These are phyloP conservation scores for Megalops cyprinoides DNA, from an alignment of 2,797 vertebrate species.

Conservation along the genomic window DNA sequence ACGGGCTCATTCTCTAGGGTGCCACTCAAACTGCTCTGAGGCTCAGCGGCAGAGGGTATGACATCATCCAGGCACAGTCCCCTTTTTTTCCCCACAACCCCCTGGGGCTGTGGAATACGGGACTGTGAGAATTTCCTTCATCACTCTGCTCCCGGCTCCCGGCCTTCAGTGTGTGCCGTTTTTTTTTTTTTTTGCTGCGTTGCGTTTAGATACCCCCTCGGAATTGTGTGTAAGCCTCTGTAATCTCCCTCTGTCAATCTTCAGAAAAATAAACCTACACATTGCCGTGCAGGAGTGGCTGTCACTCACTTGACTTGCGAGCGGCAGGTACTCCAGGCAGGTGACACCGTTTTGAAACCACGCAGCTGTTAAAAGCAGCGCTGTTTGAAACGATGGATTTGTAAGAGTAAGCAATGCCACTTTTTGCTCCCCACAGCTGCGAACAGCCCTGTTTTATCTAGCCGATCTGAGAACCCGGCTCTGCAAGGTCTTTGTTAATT, in stretches of 20 bases:
- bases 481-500: neutral
- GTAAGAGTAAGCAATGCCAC: neutral
- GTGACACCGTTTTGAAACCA: neutral
- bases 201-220: neutral
- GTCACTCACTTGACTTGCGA: neutral
- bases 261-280: neutral
- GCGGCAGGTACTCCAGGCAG: neutral
- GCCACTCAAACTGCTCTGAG: neutral
- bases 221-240: neutral
- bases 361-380: neutral
- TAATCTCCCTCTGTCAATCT: slow-evolving; percentile 10
- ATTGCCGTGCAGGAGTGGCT: neutral
- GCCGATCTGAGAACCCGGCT: neutral
- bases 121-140: slow-evolving; percentile 34
- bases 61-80: slow-evolving; percentile 37
- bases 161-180: neutral
- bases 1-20: slow-evolving; percentile 41
- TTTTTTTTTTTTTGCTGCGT: neutral
- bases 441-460: neutral
- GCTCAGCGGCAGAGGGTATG: slow-evolving; percentile 27
- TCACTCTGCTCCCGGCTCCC: neutral
- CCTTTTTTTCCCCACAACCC: slow-evolving; percentile 43
- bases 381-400: neutral
- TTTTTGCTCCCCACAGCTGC: neutral
- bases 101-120: slow-evolving; percentile 32